Base-by-base conservation (phyloP, 2,797 vertebrate genomes). In the Gymnothorax javanicus region DNA sequence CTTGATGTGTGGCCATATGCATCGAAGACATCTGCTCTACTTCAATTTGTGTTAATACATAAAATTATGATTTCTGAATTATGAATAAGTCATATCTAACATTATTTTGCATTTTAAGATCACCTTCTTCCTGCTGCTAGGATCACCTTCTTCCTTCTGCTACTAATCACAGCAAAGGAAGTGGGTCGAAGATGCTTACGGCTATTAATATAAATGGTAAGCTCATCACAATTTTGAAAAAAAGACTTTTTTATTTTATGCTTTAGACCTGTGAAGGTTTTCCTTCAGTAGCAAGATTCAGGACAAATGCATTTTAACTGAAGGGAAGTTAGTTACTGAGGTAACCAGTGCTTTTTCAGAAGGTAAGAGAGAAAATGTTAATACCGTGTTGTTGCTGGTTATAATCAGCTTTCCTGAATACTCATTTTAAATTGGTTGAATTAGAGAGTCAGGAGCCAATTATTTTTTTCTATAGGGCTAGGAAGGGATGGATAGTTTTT, bases 141-240 rank as follows among this genome's bases (percentile, higher is more conserved):
- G 86, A 87, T 79, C 86, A 97, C 90, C 94, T 97, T 86, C 93
- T 97, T 83, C 58, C 97, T 88, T 96, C 96, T 88, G 96, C 96
- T 60, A 97, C 96, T 13, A 95, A 94, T 67, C 94, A 96, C 87
- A 97, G 96, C 93, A 97, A 97, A 93, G 96, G 96, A 82, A 94
- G 93, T 71, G 94, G 96, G 89, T 96, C 96, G 81, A 97, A 96
- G 93, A 97, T 97, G 77, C 88, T 97, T 86, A 96, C 96, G 87
- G 96, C 96, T 90, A 92, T 96, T 88, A 96, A 96, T 91, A 91
- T 96, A 90, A 95, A 94, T 82, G 96, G 96, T 96, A 92, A 95
- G 96, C 92, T 69, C 27, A 56, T 1, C 5, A 13, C 13, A 13
- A 57, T 6, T 57, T 43, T 43, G 33, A 43, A 43, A 43, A 43